Evolutionary conservation across 1,140 invertebrate genomes (phyloP).

Genomic region (Coenobita brevimanus): DNA sequence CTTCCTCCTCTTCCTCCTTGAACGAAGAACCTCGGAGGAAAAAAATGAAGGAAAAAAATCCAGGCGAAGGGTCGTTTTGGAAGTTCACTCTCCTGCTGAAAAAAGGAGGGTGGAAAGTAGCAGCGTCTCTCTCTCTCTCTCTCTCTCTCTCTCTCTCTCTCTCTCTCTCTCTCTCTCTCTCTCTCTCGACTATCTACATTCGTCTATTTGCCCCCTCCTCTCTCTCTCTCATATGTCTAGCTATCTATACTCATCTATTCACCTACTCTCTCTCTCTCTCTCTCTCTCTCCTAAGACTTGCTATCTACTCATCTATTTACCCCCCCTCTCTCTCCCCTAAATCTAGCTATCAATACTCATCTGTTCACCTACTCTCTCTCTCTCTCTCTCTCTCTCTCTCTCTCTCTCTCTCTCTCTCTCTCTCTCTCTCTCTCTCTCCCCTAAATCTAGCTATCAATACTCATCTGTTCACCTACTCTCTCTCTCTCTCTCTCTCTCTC

Average conservation of each 20-base stretch:
- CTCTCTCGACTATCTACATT: background rate
- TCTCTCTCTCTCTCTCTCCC: background rate
- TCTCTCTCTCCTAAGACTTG: background rate
- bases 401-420: background rate
- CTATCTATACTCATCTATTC: background rate
- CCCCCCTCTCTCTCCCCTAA: background rate
- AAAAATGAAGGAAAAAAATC: too few relatives aligned
- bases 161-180: background rate
- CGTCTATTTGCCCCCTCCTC: background rate
- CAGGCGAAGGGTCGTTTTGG: too few relatives aligned
- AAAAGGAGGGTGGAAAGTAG: too few relatives aligned
- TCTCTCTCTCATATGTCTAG: background rate
- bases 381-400: background rate
- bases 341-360: background rate
- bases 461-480: too few relatives aligned
- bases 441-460: background rate
- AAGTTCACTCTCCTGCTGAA: background rate
- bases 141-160: background rate
- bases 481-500: too few relatives aligned
- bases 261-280: background rate
- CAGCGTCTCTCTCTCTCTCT: too few relatives aligned
- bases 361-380: too few relatives aligned
- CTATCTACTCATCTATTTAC: too few relatives aligned
- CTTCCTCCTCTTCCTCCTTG: background rate
- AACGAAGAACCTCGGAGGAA: too few relatives aligned